Conservation (phyloP, 2,888 invertebrate genomes). For the Mythimna lalbum region DNA sequence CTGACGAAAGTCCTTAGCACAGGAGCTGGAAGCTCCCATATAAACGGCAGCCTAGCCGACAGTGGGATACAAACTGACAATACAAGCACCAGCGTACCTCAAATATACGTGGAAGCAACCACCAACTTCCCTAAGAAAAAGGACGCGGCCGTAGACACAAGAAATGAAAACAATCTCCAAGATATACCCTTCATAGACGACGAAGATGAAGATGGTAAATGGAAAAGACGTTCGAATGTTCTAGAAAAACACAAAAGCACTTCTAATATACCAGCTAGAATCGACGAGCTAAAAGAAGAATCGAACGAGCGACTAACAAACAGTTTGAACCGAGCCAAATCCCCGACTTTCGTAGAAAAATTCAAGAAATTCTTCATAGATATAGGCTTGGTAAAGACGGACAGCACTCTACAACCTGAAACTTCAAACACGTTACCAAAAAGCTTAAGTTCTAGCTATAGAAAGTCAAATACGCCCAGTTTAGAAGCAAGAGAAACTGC, state of each 20-base stretch:
- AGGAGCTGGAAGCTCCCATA: slow-evolving; percentile 86
- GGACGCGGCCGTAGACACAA: slow-evolving; percentile 86
- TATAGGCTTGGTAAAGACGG: slow-evolving; percentile 82
- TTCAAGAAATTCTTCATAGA: slow-evolving; percentile 87
- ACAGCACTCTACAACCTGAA: slow-evolving; percentile 69
- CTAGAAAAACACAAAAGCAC: slow-evolving; percentile 86
- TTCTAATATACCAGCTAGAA: slow-evolving; percentile 85
- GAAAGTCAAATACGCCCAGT: slow-evolving; percentile 80
- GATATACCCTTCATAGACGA: slow-evolving; percentile 88
- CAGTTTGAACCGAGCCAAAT: slow-evolving; percentile 84
- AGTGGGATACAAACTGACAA: slow-evolving; percentile 89
- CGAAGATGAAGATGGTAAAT: slow-evolving; percentile 79
- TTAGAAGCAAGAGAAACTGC: slow-evolving; percentile 80
- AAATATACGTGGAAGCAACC: slow-evolving; percentile 81
- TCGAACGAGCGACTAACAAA: slow-evolving; percentile 80
- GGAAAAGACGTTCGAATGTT: slow-evolving; percentile 75
- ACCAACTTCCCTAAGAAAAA: slow-evolving; percentile 75
- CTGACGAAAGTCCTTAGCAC: slow-evolving; percentile 85
- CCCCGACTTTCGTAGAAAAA: slow-evolving; percentile 87
- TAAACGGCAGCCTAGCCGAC: slow-evolving; percentile 87
- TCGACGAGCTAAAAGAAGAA: slow-evolving; percentile 82
- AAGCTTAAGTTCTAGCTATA: slow-evolving; percentile 80
- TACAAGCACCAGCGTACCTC: slow-evolving; percentile 86
- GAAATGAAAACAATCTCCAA: slow-evolving; percentile 87
- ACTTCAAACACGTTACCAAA: slow-evolving; percentile 81